Percentiles rank a stretch among this genome's conserved stretches.
These are phyloP conservation scores for Drosophila subquinaria DNA, from an alignment of 2,888 invertebrate genomes.

Conservation along the genomic window DNA sequence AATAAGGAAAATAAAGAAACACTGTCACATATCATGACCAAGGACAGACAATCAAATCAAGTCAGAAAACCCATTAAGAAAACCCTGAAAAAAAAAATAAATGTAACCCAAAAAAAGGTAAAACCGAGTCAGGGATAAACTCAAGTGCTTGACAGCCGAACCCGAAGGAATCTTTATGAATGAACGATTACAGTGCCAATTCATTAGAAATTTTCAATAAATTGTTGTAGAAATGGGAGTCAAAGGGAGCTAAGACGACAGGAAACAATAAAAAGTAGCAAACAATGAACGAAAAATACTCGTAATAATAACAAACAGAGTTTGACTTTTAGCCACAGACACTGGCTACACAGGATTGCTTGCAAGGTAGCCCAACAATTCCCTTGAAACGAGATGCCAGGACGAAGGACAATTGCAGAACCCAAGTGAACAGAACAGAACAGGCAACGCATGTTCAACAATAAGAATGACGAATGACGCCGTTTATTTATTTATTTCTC, in stretches of 20 bases:
- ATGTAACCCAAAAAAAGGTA: slow-evolving; percentile 36
- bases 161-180: slow-evolving; percentile 63
- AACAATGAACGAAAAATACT: slow-evolving; percentile 50
- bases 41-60: slow-evolving; percentile 36
- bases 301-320: slow-evolving; percentile 68
- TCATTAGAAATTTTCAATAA: slow-evolving; percentile 69
- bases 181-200: slow-evolving; percentile 70
- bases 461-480: slow-evolving; percentile 77
- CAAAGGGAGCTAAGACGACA: slow-evolving; percentile 23
- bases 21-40: slow-evolving; percentile 48
- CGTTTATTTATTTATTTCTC: slow-evolving; percentile 36
- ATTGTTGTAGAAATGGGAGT: slow-evolving; percentile 22
- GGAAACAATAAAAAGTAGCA: slow-evolving; percentile 52
- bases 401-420: slow-evolving; percentile 38
- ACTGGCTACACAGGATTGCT: slow-evolving; percentile 30
- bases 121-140: slow-evolving; percentile 9
- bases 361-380: slow-evolving; percentile 42
- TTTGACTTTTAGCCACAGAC: slow-evolving; percentile 63
- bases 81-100: slow-evolving; percentile 32
- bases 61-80: slow-evolving; percentile 58
- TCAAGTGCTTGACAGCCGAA: slow-evolving; percentile 53
- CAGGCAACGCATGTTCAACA: slow-evolving; percentile 52
- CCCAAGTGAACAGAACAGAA: slow-evolving; percentile 15
- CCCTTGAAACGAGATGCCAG: slow-evolving; percentile 51
- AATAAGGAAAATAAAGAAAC: not conserved